Conservation (phyloP, 2,888 invertebrate genomes). For the Orthonychiurus folsomi region DNA sequence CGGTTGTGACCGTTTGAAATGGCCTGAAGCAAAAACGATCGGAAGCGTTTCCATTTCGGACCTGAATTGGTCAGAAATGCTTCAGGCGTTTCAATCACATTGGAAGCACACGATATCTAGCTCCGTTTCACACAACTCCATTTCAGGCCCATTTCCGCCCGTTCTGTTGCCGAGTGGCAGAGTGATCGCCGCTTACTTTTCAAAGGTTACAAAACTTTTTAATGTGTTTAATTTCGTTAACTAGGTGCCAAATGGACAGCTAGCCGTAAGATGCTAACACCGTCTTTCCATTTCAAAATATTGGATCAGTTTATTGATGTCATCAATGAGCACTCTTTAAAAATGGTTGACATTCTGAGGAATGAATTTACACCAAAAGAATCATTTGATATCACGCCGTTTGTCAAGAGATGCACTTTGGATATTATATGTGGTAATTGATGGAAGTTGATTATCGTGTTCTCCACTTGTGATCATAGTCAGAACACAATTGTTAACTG, state of each 20-base stretch:
- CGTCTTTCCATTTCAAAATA: slow-evolving; percentile 69
- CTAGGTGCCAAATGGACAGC: slow-evolving; percentile 54
- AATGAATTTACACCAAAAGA: slow-evolving; percentile 11
- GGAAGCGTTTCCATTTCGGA: too few species aligned
- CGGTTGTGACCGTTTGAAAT: too few species aligned
- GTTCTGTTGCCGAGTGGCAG: too few species aligned
- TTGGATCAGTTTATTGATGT: slow-evolving; percentile 61
- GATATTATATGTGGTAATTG: slow-evolving; percentile 45
- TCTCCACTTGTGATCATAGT: not conserved
- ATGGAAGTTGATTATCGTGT: not conserved
- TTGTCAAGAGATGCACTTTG: slow-evolving; percentile 47
- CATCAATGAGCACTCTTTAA: slow-evolving; percentile 56
- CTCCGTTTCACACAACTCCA: too few species aligned
- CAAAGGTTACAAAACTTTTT: too few species aligned
- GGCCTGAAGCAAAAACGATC: too few species aligned
- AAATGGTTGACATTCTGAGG: slow-evolving; percentile 47
- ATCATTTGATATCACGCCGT: slow-evolving; percentile 43
- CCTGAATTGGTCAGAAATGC: too few species aligned
- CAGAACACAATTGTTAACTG: not conserved
- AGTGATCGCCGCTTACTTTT: not conserved
- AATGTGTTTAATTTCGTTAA: too few species aligned
- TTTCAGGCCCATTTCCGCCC: too few species aligned
- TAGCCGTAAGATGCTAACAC: slow-evolving; percentile 62
- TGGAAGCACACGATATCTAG: too few species aligned
- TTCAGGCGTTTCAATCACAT: too few species aligned